A percentile compares a stretch with the other conserved stretches of the same genome.
Conservation (phyloP, 2,113 vertebrate genomes). For the Alethe diademata region DNA sequence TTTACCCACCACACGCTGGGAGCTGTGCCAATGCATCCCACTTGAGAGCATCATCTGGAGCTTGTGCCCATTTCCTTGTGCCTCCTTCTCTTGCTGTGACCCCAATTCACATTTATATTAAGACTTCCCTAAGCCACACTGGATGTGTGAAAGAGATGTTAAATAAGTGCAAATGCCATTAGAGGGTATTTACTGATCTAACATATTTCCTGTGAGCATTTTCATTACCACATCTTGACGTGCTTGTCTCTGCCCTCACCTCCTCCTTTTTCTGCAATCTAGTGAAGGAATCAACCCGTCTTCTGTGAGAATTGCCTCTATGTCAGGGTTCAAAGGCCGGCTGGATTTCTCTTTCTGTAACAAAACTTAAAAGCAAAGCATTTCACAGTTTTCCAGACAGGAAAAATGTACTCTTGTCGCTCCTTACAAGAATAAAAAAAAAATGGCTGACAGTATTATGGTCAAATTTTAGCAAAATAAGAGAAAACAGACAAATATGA, state of each 20-base stretch:
- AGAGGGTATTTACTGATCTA: conserved; percentile 30
- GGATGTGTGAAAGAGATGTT: neutral
- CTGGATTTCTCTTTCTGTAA: neutral
- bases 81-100: neutral
- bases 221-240: conserved; percentile 23
- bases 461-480: neutral
- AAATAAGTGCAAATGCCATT: conserved; percentile 38
- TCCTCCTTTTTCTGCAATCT: neutral
- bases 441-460: neutral
- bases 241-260: neutral
- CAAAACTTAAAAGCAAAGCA: neutral
- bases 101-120: neutral
- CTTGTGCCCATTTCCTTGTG: neutral
- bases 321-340: neutral
- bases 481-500: neutral
- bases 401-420: neutral
- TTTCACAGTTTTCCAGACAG: neutral
- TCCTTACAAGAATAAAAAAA: neutral
- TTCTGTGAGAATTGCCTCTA: conserved; percentile 26
- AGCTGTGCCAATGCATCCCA: neutral
- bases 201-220: neutral
- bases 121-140: neutral
- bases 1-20: neutral
- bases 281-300: neutral
- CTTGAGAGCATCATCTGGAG: neutral